Conservation (phyloP, 35 echinoderm and acorn worm genomes). For the Ophioderma brevispina region DNA sequence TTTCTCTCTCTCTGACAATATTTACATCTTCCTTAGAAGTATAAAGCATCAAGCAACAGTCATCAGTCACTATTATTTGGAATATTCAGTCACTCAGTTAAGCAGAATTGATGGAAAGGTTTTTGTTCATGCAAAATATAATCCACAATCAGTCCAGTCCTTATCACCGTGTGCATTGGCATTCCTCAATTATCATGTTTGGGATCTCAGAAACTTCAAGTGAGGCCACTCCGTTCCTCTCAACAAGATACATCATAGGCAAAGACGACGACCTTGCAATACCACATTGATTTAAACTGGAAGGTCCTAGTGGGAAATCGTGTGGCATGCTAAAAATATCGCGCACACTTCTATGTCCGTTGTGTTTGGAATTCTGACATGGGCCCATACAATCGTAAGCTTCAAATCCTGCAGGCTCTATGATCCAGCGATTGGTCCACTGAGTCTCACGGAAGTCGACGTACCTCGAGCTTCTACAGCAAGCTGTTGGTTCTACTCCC, state of each 20-base stretch:
- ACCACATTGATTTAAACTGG: slow-evolving; percentile 60
- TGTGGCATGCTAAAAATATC: slow-evolving; percentile 26
- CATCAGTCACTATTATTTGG: too few species aligned
- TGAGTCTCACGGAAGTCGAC: slow-evolving; percentile 74
- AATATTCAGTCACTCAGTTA: too few species aligned
- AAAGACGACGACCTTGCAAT: slow-evolving; percentile 55
- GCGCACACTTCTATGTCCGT: slow-evolving; percentile 31
- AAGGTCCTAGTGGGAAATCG: slow-evolving; percentile 23
- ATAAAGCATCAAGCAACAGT: too few species aligned
- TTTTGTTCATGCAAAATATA: too few species aligned
- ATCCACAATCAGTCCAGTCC: too few species aligned
- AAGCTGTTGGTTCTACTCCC: slow-evolving; percentile 46
- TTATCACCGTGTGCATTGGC: slow-evolving; percentile 52
- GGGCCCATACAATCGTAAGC: slow-evolving; percentile 82
- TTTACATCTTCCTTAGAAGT: too few species aligned
- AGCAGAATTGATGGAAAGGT: too few species aligned
- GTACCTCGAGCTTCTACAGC: slow-evolving; percentile 78
- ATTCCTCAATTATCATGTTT: slow-evolving; percentile 95
- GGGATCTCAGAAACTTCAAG: slow-evolving; percentile 88
- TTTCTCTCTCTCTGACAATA: too few species aligned
- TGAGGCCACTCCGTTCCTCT: slow-evolving; percentile 65
- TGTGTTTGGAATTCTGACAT: slow-evolving; percentile 33
- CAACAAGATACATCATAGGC: slow-evolving; percentile 94
- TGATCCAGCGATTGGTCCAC: slow-evolving; percentile 94
- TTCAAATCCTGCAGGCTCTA: slow-evolving; percentile 92